These are phyloP conservation scores for Diloba caeruleocephala DNA, from an alignment of 2,888 invertebrate genomes.

Conservation along the genomic window DNA sequence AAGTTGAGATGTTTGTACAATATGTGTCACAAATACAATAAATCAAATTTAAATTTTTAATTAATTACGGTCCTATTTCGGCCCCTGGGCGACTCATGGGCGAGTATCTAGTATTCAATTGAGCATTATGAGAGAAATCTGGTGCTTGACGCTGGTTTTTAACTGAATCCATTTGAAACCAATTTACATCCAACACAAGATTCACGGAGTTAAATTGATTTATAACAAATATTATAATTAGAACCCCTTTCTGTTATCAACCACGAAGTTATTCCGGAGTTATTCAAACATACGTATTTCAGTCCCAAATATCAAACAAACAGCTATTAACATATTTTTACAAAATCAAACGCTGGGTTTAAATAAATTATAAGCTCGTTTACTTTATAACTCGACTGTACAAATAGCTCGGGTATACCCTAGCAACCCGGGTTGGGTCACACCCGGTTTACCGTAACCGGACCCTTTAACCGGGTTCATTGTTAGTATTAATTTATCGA, in stretches of 20 bases:
- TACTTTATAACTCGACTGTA: slow-evolving; percentile 53
- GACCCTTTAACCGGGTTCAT: slow-evolving; percentile 37
- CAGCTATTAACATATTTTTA: slow-evolving; percentile 55
- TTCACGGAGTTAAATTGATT: too few species aligned
- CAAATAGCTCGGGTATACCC: slow-evolving; percentile 45
- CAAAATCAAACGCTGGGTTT: slow-evolving; percentile 49
- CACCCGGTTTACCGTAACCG: slow-evolving; percentile 46
- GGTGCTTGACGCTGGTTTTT: too few species aligned
- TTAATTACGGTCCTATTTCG: too few species aligned
- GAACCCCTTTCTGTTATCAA: not conserved
- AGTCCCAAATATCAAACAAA: slow-evolving; percentile 40
- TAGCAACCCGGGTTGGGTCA: slow-evolving; percentile 33
- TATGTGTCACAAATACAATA: too few species aligned
- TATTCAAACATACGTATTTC: slow-evolving; percentile 14
- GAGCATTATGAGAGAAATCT: too few species aligned
- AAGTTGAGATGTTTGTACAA: too few species aligned
- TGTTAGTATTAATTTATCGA: slow-evolving; percentile 52
- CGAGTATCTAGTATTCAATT: too few species aligned
- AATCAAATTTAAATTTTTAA: too few species aligned
- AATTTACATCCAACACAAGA: too few species aligned
- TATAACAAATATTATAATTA: too few species aligned
- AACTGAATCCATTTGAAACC: too few species aligned
- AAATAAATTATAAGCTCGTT: slow-evolving; percentile 58
- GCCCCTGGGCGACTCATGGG: too few species aligned
- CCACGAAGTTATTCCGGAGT: slow-evolving; percentile 12